Evolutionary conservation across 1,140 invertebrate genomes (phyloP), one percentile per base, ranked within the genome.

Genomic region (Trichonephila inaurata): DNA sequence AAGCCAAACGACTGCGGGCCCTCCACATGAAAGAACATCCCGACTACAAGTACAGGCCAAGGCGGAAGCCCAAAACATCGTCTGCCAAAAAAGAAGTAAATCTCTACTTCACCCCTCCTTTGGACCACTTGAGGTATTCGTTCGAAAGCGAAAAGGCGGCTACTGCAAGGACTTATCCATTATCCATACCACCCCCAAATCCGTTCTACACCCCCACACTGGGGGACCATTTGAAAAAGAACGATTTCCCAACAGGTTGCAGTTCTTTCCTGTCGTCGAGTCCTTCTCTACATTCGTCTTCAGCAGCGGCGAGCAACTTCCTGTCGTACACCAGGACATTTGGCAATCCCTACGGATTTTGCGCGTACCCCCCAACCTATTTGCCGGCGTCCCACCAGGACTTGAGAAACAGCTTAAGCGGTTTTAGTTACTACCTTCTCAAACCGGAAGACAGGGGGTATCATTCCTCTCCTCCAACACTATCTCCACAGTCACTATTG

Each of bases 11-110:
- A 94, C 96, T 99, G 93, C 96, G 98, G 24, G 98, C 98, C 0
- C 96, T 98, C 95, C 98, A 99, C 96, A 99, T 99, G 98, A 98
- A 98, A 96, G 98, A 98, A 95, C 98, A 98, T 96, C 98, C 98
- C 0, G 98, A 98, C 95, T 98, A 98, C 96, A 98, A 98, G 96
- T 98, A 98, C 96, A 96, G 98, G 86, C 98, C 98, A 51, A 96
- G 98, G 93, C 96, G 98, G 94, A 99, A 99, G 96, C 98, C 98
- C 1, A 99, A 99, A 96, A 95, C 96, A 1, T 98, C 98, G 14
- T 10, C 66, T 16, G 95, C 99, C 93, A 97, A 98, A 58, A 95
- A 99, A 99, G 96, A 98, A 99, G 95, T 98, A 28, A 18, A 69
- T 33, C 28, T 33, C 33, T 87, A 85, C n/a, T 72, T 61, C 60